Base-by-base conservation (phyloP, 2,113 vertebrate species). In the Equus quagga region DNA sequence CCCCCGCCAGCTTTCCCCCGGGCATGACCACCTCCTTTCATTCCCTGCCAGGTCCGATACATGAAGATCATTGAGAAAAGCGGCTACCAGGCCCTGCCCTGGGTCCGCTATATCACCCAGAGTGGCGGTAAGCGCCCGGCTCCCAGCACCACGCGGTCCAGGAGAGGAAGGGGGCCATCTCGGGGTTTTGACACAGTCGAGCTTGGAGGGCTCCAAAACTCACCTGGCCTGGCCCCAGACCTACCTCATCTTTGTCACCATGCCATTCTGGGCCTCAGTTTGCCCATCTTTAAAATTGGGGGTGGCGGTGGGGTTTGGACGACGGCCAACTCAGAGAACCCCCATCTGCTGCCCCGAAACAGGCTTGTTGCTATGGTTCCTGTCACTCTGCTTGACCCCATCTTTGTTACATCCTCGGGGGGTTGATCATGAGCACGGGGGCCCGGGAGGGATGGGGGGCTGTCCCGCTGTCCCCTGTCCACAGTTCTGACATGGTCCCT, bases 41-140 rank as follows among this genome's bases (percentile, higher is more conserved):
- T 89, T 31, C 26, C 60, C 36, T 82, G 69, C 14, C 65, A 99
- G 99, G 99, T 99, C 82, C 99, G 99, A 60, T 99, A 99, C 94
- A 99, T 99, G 99, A 99, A 99, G 98, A 99, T 99, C 80, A 99
- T 99, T 24, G 99, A 99, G 98, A 99, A 99, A 96, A 99, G 99
- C 62, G 99, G 99, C 10, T 99, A 99, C 12, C 98, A 99, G 94
- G 99, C 99, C 10, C 98, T 99, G 69, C 99, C 99, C 4, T 99
- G 99, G 99, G 99, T 99, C 28, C 99, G 99, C 41, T 99, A 99
- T 93, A 99, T 99, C 97, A 99, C 99, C 62, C 99, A 99, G 95
- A 99, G 99, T 95, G 99, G 99, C 97, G 99, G 99, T 99, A 97
- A 98, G 98, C 9, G 65, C 64, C 17, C 0, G 0, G 65, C 56